These are phyloP conservation scores for Caerostris extrusa DNA, from an alignment of 1,140 invertebrate genomes.

Conservation along the genomic window DNA sequence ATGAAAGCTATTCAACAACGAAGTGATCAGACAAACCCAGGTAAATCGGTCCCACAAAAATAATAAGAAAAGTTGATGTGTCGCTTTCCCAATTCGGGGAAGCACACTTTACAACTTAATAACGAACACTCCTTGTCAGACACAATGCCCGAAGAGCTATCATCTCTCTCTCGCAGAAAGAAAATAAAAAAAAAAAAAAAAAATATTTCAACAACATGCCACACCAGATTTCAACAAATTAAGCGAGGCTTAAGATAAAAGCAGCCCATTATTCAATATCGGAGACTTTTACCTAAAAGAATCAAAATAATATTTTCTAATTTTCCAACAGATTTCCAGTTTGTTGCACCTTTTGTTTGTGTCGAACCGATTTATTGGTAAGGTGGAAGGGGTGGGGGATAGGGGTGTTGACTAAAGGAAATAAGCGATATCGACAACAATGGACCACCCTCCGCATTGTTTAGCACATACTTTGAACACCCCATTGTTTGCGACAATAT, in stretches of 20 bases:
- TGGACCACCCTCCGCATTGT: constrained; percentile 54
- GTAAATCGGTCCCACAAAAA: neutral
- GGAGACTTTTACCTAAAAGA: constrained; percentile 50
- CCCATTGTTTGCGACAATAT: constrained; percentile 69
- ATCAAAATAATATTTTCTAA: constrained; percentile 76
- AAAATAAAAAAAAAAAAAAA: constrained; percentile 5
- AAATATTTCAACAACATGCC: constrained; percentile 42
- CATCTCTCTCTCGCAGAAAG: neutral
- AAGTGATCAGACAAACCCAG: neutral
- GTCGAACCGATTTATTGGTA: constrained; percentile 68
- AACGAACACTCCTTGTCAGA: constrained; percentile 31
- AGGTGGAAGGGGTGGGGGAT: neutral
- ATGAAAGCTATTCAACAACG: neutral
- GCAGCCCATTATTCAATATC: constrained; percentile 62
- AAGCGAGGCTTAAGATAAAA: constrained; percentile 67
- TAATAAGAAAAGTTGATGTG: constrained; percentile 2
- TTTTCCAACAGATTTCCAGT: constrained; percentile 76
- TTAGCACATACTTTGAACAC: constrained; percentile 41
- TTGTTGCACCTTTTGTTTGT: constrained; percentile 73
- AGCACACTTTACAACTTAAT: constrained; percentile 26
- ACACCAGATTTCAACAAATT: constrained; percentile 61
- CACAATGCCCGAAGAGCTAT: constrained; percentile 29
- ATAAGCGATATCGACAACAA: constrained; percentile 71
- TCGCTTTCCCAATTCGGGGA: neutral
- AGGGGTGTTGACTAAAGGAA: constrained; percentile 28